Base-by-base conservation (phyloP, 64 coral and sea anemone genomes). In the Stichodactyla helianthus region DNA sequence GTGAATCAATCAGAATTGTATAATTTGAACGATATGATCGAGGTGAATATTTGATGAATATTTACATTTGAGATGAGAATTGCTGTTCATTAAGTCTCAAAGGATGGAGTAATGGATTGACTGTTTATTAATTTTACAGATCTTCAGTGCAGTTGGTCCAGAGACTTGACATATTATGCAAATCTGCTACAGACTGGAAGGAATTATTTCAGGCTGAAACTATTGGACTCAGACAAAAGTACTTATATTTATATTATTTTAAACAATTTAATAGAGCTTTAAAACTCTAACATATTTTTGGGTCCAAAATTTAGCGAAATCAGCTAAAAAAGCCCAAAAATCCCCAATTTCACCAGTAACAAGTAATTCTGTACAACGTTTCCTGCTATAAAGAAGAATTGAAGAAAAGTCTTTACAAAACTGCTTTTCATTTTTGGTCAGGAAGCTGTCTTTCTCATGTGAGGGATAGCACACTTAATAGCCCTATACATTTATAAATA, bases 91-190 rank as follows among this genome's bases (percentile, higher is more conserved):
- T 51, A 52, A 16, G 1, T 51, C 28, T 50, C 7, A 81, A n/a
- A 86, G 19, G 19, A 83, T 55, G 2, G 22, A 55, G 23, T 82
- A 82, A 55, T 52, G 22, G 67, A 19, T 60, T 15, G 17, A 27
- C 27, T 74, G 62, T n/a, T 18, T 22, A n/a, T 25, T 74, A 16
- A 53, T 60, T 14, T 85, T 84, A 67, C 63, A 99, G 97, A 77
- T 95, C 97, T 59, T 87, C 97, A 78, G 83, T 95, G 53, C 97
- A 95, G 82, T 83, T 94, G 59, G 90, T 91, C 57, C 93, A 99
- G 53, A 90, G 97, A 84, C 85, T 95, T 88, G 97, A 99, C 60
- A 88, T 93, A 67, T 88, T 94, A 16, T 87, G 94, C 67, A 95
- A 92, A 53, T 99, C 97, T 59, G 88, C 86, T 52, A 88, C 77